Evolutionary conservation across 1,140 invertebrate species (phyloP).

Genomic region (Pseudomyrmex concolor): DNA sequence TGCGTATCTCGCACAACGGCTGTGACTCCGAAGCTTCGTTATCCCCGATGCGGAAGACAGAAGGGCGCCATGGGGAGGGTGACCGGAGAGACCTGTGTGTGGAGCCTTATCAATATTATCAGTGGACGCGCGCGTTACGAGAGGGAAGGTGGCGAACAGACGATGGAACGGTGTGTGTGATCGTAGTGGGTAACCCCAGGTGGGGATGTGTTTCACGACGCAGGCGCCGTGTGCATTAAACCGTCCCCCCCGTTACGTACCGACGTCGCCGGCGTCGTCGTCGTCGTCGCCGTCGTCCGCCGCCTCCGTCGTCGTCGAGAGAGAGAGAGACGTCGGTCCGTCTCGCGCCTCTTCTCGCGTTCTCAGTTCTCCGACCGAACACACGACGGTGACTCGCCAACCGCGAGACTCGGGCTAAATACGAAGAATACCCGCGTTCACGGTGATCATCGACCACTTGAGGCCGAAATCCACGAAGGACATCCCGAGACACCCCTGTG

Average conservation of each 20-base stretch:
- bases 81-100: conserved; percentile 33
- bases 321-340: conserved; percentile 67
- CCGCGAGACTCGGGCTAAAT: conserved; percentile 50
- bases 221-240: conserved; percentile 56
- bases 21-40: conserved; percentile 20
- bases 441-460: conserved; percentile 4
- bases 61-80: conserved; percentile 38
- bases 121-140: conserved; percentile 37
- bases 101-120: conserved; percentile 74
- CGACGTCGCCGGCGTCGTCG: conserved; percentile 65
- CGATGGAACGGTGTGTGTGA: conserved; percentile 51
- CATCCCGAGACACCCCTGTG: conserved; percentile 10
- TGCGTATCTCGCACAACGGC: background rate
- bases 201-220: conserved; percentile 57
- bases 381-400: conserved; percentile 70
- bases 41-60: conserved; percentile 26
- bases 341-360: conserved; percentile 68
- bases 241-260: conserved; percentile 58
- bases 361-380: conserved; percentile 71
- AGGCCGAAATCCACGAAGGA: background rate
- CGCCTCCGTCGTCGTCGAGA: conserved; percentile 22
- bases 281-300: conserved; percentile 52
- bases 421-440: background rate
- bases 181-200: conserved; percentile 38
- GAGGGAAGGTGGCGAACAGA: background rate